Percentiles rank a stretch among this genome's conserved stretches.
These are phyloP conservation scores for Callaeas wilsoni DNA, from an alignment of 2,113 vertebrate genomes.

Conservation along the genomic window DNA sequence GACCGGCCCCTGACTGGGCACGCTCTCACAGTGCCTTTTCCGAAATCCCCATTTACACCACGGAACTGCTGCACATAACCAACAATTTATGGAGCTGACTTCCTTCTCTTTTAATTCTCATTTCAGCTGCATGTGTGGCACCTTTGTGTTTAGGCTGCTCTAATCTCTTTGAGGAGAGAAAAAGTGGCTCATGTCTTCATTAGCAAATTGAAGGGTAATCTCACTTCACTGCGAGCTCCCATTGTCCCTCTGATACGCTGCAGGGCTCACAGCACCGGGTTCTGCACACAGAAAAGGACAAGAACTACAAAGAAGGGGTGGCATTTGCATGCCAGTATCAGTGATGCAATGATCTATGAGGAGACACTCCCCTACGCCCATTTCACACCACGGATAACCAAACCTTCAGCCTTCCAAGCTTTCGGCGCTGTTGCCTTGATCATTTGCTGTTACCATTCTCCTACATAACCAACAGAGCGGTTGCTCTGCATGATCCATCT, in stretches of 20 bases:
- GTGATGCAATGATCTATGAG: not conserved
- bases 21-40: fast-evolving
- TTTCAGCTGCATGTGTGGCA: not conserved
- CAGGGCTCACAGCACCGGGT: not conserved
- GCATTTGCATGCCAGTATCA: not conserved
- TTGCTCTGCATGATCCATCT: not conserved
- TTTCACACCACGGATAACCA: not conserved
- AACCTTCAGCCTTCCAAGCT: not conserved
- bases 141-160: not conserved
- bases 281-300: not conserved
- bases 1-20: not conserved
- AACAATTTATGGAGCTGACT: not conserved
- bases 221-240: not conserved
- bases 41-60: not conserved
- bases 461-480: not conserved
- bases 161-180: not conserved
- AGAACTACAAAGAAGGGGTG: not conserved
- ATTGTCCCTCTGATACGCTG: fast-evolving
- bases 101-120: not conserved
- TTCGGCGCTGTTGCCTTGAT: not conserved
- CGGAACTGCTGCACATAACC: not conserved
- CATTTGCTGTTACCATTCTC: not conserved
- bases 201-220: not conserved
- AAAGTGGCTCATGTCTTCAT: not conserved
- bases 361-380: not conserved